These are phyloP conservation scores for human DNA, from an alignment of 2,113 vertebrate genomes.

Conservation along the genomic window DNA sequence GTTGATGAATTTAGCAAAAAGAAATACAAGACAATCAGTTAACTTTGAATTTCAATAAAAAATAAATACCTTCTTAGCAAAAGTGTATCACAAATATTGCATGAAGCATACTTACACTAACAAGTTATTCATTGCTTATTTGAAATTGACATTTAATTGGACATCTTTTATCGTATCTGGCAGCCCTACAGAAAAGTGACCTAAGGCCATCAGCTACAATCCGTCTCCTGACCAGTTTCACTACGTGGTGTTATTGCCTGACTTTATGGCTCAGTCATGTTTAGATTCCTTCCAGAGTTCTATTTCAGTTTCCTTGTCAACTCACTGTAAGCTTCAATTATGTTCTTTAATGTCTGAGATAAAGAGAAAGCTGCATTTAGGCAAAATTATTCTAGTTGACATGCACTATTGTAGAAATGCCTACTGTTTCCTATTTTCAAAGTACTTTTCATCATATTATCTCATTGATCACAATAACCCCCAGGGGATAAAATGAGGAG, in stretches of 20 bases:
- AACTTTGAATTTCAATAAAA: neutral
- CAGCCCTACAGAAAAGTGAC: neutral
- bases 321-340: neutral
- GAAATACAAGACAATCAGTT: neutral
- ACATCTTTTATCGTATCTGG: neutral
- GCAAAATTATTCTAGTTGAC: neutral
- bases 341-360: neutral
- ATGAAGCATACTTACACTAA: neutral
- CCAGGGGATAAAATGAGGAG: neutral
- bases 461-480: neutral
- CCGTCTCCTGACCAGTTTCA: neutral
- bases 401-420: neutral
- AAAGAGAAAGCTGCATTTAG: neutral
- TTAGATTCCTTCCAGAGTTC: neutral
- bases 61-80: neutral
- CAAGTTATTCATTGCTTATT: neutral
- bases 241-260: accelerated
- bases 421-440: neutral
- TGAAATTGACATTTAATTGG: neutral
- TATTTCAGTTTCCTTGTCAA: neutral
- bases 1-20: neutral
- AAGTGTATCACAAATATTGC: neutral
- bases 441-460: neutral
- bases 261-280: too few species aligned
- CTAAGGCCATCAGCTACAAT: neutral